Evolutionary conservation across 2,888 invertebrate genomes (phyloP), one percentile per base, ranked within the genome.

Genomic region (Hemicrepidius hirtus): DNA sequence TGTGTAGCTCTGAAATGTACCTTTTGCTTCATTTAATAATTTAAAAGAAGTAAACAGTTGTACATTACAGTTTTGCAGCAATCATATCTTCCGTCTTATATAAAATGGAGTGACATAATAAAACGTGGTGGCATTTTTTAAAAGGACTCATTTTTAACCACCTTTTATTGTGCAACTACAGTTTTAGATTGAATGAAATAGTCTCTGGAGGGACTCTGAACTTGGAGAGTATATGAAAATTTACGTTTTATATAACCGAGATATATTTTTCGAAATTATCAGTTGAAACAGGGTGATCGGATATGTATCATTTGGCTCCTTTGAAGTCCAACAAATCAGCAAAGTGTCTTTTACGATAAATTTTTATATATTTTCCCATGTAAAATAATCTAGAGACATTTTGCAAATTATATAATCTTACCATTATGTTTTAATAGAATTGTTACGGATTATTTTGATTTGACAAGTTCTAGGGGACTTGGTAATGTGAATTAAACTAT

Each of bases 401-500:
- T 64, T 73, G 49, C 44, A 68, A 64, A 71, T 50, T 57, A 64
- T 64, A 64, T 70, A 64, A 65, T 40, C 65, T 70, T 70, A 71
- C 69, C 65, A 65, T 73, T 65, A 69, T 37, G 57, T 69, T 73
- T 69, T 69, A 69, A 69, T 66, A 69, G 59, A 71, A 59, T 71
- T 70, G 71, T 74, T 71, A 74, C 41, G 49, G 46, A 70, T 65
- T 46, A 69, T 70, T 70, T 71, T 64, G 44, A 68, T 67, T 67
- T 71, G 13, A 65, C 63, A 68, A 68, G 76, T 77, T 76, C 69
- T 71, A 60, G 40, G 20, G 75, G 73, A 77, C 77, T 77, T 75
- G 74, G 71, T 73, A 80, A 82, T 83, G 85, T 85, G 84, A 85
- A 84, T 84, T 85, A 76, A 80, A 77, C 76, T 76, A 84, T 84